Conservation (phyloP, 2,797 vertebrate species). For the Periparus ater region DNA sequence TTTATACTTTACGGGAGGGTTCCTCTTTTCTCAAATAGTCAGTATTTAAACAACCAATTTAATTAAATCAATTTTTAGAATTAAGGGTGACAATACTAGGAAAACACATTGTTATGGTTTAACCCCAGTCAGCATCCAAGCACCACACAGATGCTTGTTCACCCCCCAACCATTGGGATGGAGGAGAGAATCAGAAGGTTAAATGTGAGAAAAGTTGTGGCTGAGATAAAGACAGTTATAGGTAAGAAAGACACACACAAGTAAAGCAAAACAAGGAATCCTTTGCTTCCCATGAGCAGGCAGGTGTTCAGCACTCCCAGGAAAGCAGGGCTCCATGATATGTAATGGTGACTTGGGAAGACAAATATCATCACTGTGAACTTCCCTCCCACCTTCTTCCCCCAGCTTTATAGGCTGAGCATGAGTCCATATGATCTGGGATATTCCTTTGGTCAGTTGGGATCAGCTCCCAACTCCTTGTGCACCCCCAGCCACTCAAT, state of each 20-base stretch:
- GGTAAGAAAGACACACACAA: neutral
- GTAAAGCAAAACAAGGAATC: neutral
- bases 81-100: neutral
- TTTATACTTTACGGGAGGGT: neutral
- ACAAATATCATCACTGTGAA: neutral
- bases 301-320: neutral
- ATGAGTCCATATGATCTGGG: too few species aligned
- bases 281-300: neutral
- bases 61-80: neutral
- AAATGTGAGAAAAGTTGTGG: neutral
- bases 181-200: neutral
- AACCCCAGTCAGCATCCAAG: neutral
- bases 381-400: neutral
- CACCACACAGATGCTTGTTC: neutral
- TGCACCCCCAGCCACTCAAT: neutral
- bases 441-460: neutral
- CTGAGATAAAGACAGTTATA: neutral
- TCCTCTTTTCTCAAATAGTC: neutral
- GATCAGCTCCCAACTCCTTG: neutral
- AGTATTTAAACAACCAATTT: neutral
- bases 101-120: neutral
- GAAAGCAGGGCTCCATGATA: rapidly evolving
- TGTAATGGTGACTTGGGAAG: neutral
- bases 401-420: neutral
- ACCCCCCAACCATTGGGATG: rapidly evolving